phyloP scores from a whole-genome alignment of 2,113 vertebrate genomes.

The Xiphophorus hellerii region DNA sequence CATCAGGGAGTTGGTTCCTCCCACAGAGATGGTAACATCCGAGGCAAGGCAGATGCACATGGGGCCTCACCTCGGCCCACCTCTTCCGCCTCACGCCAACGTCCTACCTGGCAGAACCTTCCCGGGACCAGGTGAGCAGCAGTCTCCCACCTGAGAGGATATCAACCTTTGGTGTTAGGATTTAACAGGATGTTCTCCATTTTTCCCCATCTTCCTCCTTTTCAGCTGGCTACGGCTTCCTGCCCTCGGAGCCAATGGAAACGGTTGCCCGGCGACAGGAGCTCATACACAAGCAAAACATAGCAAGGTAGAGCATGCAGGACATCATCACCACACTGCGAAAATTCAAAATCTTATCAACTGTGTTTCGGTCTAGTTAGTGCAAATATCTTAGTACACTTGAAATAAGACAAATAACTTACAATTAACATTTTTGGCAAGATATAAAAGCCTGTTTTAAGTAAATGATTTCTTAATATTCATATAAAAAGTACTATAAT shows the following conservation, averaged over 20 bases:
- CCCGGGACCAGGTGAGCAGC: slow-evolving; percentile 81
- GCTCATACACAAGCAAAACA: slow-evolving; percentile 91
- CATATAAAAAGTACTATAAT: no score
- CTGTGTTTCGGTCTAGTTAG: no score
- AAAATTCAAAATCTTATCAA: neutral
- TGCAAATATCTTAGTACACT: no score
- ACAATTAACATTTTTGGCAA: no score
- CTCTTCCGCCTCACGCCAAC: slow-evolving; percentile 80
- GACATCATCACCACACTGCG: slow-evolving; percentile 11
- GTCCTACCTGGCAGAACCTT: slow-evolving; percentile 81
- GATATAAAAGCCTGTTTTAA: no score
- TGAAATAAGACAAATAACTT: no score
- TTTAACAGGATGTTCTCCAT: neutral
- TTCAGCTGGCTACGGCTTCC: slow-evolving; percentile 85
- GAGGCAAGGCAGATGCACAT: slow-evolving; percentile 89
- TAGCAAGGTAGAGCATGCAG: slow-evolving; percentile 85
- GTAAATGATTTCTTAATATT: no score
- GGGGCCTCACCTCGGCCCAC: slow-evolving; percentile 82
- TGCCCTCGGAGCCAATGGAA: slow-evolving; percentile 90
- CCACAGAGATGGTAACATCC: slow-evolving; percentile 84
- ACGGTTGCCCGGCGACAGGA: slow-evolving; percentile 91
- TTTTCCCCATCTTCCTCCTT: neutral
- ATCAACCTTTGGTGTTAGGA: neutral
- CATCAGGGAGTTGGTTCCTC: slow-evolving; percentile 85
- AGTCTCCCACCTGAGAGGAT: neutral